phyloP scores from a whole-genome alignment of 2,113 vertebrate genomes.

The Odontophorus gujanensis region DNA sequence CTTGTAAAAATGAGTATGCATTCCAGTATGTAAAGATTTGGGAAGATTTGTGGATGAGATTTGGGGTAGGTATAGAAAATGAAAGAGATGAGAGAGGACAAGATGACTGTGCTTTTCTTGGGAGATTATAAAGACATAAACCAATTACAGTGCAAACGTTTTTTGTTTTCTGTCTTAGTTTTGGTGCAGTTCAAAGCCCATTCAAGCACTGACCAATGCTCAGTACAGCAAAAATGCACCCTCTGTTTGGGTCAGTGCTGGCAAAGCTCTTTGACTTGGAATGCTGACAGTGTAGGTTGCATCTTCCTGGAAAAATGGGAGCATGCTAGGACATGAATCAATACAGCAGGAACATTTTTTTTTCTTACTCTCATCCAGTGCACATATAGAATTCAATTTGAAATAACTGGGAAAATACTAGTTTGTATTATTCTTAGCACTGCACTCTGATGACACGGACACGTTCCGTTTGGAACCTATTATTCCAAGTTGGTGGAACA shows the following conservation, averaged over 20 bases:
- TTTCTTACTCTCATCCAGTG: neutral
- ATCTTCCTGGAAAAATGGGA: neutral
- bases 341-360: neutral
- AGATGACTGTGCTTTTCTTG: neutral
- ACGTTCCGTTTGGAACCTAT: rapidly evolving
- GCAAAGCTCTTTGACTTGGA: neutral
- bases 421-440: neutral
- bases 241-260: neutral
- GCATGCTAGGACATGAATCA: too few relatives aligned
- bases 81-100: neutral
- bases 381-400: neutral
- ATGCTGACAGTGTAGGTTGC: neutral
- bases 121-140: neutral
- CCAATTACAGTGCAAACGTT: neutral
- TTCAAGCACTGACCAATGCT: neutral
- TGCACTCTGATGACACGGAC: rapidly evolving
- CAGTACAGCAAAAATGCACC: rapidly evolving
- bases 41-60: neutral
- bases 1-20: neutral
- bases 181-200: neutral
- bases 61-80: neutral
- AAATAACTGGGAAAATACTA: neutral
- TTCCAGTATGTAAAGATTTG: neutral
- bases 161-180: neutral
- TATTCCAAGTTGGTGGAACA: neutral